A percentile compares a stretch with the other conserved stretches of the same genome.
Evolutionary conservation across 2,888 invertebrate species (phyloP).

Genomic region (Scaptomyza cyrtandrae): DNA sequence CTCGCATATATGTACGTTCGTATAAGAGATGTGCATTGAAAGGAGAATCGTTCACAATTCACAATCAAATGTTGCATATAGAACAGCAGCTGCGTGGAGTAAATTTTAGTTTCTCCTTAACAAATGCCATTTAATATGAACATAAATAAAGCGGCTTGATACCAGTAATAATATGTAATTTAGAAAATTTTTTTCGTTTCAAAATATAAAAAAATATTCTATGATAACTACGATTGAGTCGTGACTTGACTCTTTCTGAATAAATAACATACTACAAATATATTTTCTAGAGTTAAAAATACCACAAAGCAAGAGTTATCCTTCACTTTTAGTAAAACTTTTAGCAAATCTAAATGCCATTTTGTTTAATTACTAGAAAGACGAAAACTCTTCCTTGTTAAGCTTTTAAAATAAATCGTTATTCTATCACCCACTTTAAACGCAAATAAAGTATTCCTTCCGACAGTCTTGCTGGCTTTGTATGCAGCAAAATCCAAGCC

Average conservation of each 20-base stretch:
- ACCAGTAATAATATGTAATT: no score
- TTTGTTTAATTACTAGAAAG: no score
- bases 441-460: background rate
- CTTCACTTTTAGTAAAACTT: no score
- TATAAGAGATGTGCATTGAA: constrained; percentile 5
- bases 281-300: no score
- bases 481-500: background rate
- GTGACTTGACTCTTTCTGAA: no score
- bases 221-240: no score
- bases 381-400: background rate
- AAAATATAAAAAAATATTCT: no score
- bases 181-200: no score
- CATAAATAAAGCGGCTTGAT: background rate
- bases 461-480: background rate
- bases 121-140: background rate
- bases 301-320: no score
- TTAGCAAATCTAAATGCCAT: no score
- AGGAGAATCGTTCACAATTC: background rate
- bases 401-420: constrained; percentile 4
- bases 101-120: background rate
- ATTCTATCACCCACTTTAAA: background rate
- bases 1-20: background rate
- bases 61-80: constrained; percentile 21
- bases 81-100: background rate
- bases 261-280: no score